Conservation (phyloP, 2,888 invertebrate genomes). For the Harpalus rufipes region DNA sequence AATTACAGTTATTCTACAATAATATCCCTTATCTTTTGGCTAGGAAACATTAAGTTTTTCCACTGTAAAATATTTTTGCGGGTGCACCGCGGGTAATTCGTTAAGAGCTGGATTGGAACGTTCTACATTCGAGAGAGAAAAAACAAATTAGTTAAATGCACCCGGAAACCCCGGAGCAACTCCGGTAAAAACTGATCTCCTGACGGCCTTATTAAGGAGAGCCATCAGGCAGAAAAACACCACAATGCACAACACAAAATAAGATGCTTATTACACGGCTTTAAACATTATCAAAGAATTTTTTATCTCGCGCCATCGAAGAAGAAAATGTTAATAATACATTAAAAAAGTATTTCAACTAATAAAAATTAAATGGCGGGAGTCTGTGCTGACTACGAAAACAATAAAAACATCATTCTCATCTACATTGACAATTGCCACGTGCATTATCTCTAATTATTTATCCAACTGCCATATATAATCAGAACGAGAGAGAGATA, state of each 20-base stretch:
- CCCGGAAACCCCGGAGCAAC: constrained; percentile 16
- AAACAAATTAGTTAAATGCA: constrained; percentile 55
- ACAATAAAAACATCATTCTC: too few relatives aligned
- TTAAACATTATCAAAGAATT: too few relatives aligned
- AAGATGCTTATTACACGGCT: neutral
- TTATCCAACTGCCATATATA: constrained; percentile 12
- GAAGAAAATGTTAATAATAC: too few relatives aligned
- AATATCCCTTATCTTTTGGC: constrained; percentile 12
- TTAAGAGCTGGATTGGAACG: constrained; percentile 26
- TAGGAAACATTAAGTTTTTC: constrained; percentile 35
- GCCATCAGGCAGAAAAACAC: neutral
- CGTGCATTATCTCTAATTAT: constrained; percentile 39
- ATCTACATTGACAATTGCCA: neutral
- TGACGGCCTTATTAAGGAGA: neutral
- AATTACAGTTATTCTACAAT: constrained; percentile 3
- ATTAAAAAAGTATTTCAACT: too few relatives aligned
- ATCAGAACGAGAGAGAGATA: constrained; percentile 7
- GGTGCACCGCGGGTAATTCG: constrained; percentile 18
- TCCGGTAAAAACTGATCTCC: constrained; percentile 18
- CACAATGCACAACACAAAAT: neutral
- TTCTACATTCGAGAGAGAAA: constrained; percentile 32
- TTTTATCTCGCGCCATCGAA: too few relatives aligned
- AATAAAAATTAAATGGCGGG: too few relatives aligned
- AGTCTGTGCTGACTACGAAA: too few relatives aligned
- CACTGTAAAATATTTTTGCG: constrained; percentile 33